Conservation (phyloP, 2,888 invertebrate species). For the Drosophila vallismaia region DNA sequence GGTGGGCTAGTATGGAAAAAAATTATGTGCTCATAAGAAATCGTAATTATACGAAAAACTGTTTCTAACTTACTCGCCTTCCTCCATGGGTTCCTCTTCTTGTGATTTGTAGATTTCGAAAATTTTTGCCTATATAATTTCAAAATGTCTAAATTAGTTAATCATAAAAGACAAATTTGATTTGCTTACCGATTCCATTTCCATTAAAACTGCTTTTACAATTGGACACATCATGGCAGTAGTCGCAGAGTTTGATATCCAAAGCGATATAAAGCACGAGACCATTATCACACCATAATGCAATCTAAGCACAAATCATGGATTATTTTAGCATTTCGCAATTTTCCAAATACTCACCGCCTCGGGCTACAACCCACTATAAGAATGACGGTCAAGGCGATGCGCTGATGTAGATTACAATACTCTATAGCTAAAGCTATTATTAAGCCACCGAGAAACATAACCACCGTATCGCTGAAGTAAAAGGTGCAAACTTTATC, state of each 20-base stretch:
- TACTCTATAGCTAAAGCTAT: slow-evolving; percentile 95
- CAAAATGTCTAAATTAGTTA: background rate
- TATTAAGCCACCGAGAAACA: slow-evolving; percentile 94
- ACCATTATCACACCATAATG: slow-evolving; percentile 90
- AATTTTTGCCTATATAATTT: slow-evolving; percentile 49
- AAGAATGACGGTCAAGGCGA: slow-evolving; percentile 91
- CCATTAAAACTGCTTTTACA: slow-evolving; percentile 67
- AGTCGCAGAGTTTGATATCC: slow-evolving; percentile 96
- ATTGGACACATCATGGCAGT: slow-evolving; percentile 96
- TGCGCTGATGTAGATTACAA: slow-evolving; percentile 92
- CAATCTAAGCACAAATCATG: slow-evolving; percentile 46
- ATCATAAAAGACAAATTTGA: background rate
- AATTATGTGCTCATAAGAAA: background rate
- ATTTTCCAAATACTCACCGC: slow-evolving; percentile 82
- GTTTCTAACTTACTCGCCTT: slow-evolving; percentile 57
- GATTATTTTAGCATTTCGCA: too few relatives aligned
- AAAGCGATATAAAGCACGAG: slow-evolving; percentile 94
- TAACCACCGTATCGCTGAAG: slow-evolving; percentile 91
- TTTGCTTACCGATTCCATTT: slow-evolving; percentile 61
- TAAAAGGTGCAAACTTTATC: slow-evolving; percentile 88
- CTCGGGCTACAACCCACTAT: slow-evolving; percentile 89
- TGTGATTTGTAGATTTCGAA: slow-evolving; percentile 51
- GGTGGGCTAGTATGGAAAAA: slow-evolving; percentile 44
- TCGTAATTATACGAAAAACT: background rate
- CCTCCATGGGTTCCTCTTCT: slow-evolving; percentile 54